Evolutionary conservation across 2,113 vertebrate species (phyloP), one percentile per base, ranked within the genome.

Genomic region (Nerophis lumbriciformis): DNA sequence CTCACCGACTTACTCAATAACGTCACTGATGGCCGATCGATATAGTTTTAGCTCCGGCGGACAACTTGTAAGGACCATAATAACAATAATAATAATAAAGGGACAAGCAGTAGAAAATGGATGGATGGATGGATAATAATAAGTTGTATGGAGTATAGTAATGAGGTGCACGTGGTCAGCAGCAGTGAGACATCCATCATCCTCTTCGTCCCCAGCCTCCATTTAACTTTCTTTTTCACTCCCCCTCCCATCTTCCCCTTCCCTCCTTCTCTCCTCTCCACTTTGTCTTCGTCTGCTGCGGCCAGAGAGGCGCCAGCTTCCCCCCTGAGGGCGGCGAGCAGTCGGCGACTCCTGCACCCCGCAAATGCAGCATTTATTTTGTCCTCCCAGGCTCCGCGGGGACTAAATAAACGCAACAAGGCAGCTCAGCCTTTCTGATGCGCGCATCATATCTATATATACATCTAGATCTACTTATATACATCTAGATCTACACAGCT

Each of bases 271-370:
- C 28, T 28, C 28, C 28, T 81, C 88, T 90, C 88, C 90, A 81
- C 86, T 88, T 88, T 82, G 73, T 86, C 87, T 89, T 87, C 90
- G 92, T 92, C 92, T 93, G 92, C 88, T 92, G 85, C 88, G 89
- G 88, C 87, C 90, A 90, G 77, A 9, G 91, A 93, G 93, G 93
- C 93, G 93, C 93, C 93, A 94, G 92, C 88, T 88, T 88, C 87
- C 91, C 93, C 90, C 92, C 83, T 53, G 80, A 91, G 92, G 92
- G 86, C 78, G 66, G 84, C 83, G 80, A 81, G 65, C 88, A 90
- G 91, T 92, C 92, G 90, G 91, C 91, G 93, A 92, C 92, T 28
- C 28, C 28, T 93, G 91, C 82, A 90, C 90, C 81, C 90, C 91
- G 89, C 87, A 90, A 88, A 92, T 87, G 89, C 92, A 92, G 28